Conservation (phyloP, 2,888 invertebrate species). For the Escarpia spicata region DNA sequence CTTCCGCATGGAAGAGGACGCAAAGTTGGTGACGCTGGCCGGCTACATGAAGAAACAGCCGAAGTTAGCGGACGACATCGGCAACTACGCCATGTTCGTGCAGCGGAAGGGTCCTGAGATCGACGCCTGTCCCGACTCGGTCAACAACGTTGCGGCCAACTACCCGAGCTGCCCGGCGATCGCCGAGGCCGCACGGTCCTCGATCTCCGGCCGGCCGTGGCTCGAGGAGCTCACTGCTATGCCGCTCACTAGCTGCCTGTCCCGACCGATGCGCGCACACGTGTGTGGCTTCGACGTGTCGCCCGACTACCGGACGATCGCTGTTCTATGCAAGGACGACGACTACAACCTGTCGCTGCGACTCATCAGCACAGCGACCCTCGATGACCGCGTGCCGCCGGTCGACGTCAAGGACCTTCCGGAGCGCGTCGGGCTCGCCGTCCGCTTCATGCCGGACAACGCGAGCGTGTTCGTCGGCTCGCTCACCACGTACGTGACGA, state of each 20-base stretch:
- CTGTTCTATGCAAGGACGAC: slow-evolving; percentile 36
- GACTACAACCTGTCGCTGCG: slow-evolving; percentile 33
- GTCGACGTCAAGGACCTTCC: slow-evolving; percentile 37
- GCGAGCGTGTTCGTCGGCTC: slow-evolving; percentile 41
- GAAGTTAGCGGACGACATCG: slow-evolving; percentile 37
- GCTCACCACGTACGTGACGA: slow-evolving; percentile 35
- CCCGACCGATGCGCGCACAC: slow-evolving; percentile 27
- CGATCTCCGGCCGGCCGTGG: slow-evolving; percentile 38
- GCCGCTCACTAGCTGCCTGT: slow-evolving; percentile 34
- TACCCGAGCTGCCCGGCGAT: slow-evolving; percentile 34
- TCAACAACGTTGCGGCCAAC: slow-evolving; percentile 41
- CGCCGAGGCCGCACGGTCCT: slow-evolving; percentile 38
- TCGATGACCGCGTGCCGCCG: slow-evolving; percentile 28
- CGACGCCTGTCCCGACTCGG: slow-evolving; percentile 31
- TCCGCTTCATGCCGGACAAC: slow-evolving; percentile 37
- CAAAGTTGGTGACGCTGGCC: slow-evolving; percentile 33
- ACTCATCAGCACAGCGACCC: slow-evolving; percentile 31
- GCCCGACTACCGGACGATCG: slow-evolving; percentile 38
- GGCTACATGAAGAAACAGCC: slow-evolving; percentile 42
- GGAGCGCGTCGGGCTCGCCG: slow-evolving; percentile 34
- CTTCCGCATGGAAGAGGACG: slow-evolving; percentile 23
- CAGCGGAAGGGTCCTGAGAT: slow-evolving; percentile 31
- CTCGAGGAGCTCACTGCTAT: slow-evolving; percentile 39
- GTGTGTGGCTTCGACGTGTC: slow-evolving; percentile 38
- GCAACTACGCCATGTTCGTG: slow-evolving; percentile 35